A percentile compares a stretch with the other conserved stretches of the same genome.
phyloP scores from a whole-genome alignment of 2,113 vertebrate species.

The Anarrhichthys ocellatus region DNA sequence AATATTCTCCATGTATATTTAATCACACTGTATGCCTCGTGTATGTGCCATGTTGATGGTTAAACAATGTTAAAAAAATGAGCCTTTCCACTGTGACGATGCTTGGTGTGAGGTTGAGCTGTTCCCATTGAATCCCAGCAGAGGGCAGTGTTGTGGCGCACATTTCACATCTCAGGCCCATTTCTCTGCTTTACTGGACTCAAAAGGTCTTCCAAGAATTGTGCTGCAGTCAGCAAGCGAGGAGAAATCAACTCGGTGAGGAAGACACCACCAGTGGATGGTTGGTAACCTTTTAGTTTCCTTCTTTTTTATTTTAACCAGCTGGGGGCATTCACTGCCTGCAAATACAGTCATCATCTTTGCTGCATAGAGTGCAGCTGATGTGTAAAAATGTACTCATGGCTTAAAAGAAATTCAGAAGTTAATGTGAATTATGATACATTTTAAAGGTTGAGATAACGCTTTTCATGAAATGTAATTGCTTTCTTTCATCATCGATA shows the following conservation, averaged over 20 bases:
- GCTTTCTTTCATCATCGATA: background rate
- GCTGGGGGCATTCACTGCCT: background rate
- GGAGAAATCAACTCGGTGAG: constrained; percentile 1
- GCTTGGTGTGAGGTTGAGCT: background rate
- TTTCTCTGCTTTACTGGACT: constrained; percentile 17
- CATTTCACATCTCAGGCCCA: constrained; percentile 11
- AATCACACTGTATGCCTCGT: background rate
- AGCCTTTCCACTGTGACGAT: background rate
- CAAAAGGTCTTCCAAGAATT: constrained; percentile 24
- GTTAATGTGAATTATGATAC: background rate
- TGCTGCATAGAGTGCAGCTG: background rate
- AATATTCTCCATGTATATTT: background rate
- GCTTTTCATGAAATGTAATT: background rate
- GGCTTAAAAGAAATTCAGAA: background rate
- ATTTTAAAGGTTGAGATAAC: background rate
- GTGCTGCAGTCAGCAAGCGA: constrained; percentile 41
- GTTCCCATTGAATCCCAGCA: constrained; percentile 46
- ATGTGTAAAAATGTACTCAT: background rate
- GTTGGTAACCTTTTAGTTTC: constrained; percentile 16
- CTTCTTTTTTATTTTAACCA: background rate
- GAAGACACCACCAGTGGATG: constrained; percentile 2
- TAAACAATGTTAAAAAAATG: constrained; percentile 1
- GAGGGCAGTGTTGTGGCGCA: constrained; percentile 44
- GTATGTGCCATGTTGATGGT: background rate
- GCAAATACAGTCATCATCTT: background rate